These are phyloP conservation scores for Athene noctua DNA, from an alignment of 2,113 vertebrate genomes.

Conservation along the genomic window DNA sequence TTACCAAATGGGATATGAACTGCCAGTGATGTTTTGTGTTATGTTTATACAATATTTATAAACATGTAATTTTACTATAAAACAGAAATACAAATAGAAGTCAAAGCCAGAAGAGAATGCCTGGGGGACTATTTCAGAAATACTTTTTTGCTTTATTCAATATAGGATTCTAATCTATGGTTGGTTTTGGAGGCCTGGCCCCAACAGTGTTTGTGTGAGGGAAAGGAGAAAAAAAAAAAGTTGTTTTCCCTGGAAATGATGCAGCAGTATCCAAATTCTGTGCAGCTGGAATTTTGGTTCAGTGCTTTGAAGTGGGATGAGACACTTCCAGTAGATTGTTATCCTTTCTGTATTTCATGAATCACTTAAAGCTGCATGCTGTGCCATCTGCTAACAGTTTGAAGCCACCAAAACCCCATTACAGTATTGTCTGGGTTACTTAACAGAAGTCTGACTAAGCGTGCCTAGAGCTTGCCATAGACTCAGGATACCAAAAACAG, in stretches of 20 bases:
- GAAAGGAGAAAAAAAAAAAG: neutral
- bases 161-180: neutral
- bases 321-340: neutral
- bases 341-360: neutral
- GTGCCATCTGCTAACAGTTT: neutral
- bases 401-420: neutral
- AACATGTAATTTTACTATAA: neutral
- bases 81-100: neutral
- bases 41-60: neutral
- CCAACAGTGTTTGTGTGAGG: neutral
- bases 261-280: neutral
- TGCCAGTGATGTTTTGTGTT: neutral
- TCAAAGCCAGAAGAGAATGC: neutral
- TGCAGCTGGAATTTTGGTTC: neutral
- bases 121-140: neutral
- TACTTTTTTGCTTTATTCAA: neutral
- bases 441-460: neutral
- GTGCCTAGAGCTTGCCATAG: neutral
- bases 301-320: conserved; percentile 11
- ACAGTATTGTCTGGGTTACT: neutral
- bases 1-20: neutral
- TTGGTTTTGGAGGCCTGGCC: neutral
- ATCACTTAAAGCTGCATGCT: neutral
- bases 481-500: neutral
- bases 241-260: neutral